Percentiles rank a stretch among this genome's conserved stretches.
Conservation (phyloP, 2,797 vertebrate genomes). For the Melanotaenia pygmaea region DNA sequence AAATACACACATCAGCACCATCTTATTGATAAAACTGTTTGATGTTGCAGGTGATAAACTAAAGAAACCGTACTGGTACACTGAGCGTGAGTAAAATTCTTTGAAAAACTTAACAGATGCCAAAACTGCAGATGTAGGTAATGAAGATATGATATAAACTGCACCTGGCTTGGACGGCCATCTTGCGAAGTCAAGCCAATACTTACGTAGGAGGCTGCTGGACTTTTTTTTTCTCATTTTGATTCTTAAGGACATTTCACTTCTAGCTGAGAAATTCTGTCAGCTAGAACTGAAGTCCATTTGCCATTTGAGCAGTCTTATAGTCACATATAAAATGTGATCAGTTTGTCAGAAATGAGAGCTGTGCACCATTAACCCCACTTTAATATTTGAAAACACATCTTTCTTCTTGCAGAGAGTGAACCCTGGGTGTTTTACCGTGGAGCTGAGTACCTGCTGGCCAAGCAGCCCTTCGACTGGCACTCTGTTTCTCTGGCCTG, state of each 20-base stretch:
- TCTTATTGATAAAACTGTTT: conserved; percentile 23
- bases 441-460: conserved; percentile 89
- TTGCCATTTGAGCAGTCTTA: background rate
- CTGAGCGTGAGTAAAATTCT: conserved; percentile 80
- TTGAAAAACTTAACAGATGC: background rate
- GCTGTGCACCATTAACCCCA: background rate
- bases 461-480: conserved; percentile 83
- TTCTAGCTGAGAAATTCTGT: background rate
- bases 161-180: too few species aligned
- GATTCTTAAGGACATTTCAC: background rate
- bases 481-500: conserved; percentile 86
- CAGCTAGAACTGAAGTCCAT: background rate
- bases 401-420: conserved; percentile 68
- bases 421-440: conserved; percentile 90
- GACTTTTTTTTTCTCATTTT: background rate
- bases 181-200: too few species aligned
- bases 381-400: background rate
- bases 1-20: background rate
- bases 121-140: background rate
- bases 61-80: conserved; percentile 85
- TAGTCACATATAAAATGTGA: background rate
- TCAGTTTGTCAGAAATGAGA: background rate
- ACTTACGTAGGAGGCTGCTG: too few species aligned
- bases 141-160: background rate
- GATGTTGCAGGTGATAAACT: conserved; percentile 76